Evolutionary conservation across 2,888 invertebrate species (phyloP), one percentile per base, ranked within the genome.

Genomic region (Dioctria linearis): DNA sequence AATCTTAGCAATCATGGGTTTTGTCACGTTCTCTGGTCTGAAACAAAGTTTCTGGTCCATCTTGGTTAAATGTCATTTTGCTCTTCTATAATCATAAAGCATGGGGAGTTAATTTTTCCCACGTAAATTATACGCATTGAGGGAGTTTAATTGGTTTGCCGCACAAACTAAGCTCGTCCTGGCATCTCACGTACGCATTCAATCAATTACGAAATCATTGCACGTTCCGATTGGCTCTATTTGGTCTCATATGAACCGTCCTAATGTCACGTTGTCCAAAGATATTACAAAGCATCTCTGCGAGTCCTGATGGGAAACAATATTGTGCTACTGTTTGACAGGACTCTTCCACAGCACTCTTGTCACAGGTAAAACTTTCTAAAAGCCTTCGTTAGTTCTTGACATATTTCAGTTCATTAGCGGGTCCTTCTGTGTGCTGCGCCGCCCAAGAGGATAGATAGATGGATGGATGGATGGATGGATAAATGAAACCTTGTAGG

Each of bases 171-270:
- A 59, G 59, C 73, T 63, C 65, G 39, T 37, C 9, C 13, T 61
- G 59, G 69, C 79, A 81, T 80, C 66, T 76, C 81, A 81, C 81
- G 81, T 81, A 81, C 81, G 80, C 79, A 80, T 76, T 63, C 78
- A 80, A 76, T 78, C 79, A 81, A 79, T 76, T 57, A 78, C 57
- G 79, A 75, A 81, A 71, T 76, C 81, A 81, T 75, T 59, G 76
- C 81, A 81, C 81, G 81, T 81, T 80, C 54, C 80, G 76, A 81
- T 81, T 80, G 81, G 81, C 79, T 81, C 65, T 78, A 81, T 81
- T 81, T 81, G 81, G 81, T 81, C 73, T 81, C 81, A 81, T 81
- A 79, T 81, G 75, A 67, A 66, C 75, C 75, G 39, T 57, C 57
- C 79, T 75, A 81, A 81, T 75, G 79, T 79, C 79, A 75, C 79